Conservation (phyloP, 2,888 invertebrate species). For the Melanotus villosus region DNA sequence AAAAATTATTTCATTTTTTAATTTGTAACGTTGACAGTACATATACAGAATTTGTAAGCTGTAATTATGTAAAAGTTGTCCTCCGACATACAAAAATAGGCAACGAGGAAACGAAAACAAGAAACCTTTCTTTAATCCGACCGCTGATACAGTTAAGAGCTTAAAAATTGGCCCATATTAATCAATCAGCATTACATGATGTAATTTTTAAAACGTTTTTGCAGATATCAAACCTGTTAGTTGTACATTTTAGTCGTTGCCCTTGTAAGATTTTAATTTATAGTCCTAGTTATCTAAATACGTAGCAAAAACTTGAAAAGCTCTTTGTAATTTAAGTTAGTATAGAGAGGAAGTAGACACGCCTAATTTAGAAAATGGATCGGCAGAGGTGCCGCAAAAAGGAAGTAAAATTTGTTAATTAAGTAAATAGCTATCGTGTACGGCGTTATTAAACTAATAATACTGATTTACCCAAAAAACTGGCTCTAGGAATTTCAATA, state of each 20-base stretch:
- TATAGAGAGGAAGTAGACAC: constrained; percentile 10
- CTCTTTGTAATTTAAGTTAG: background rate
- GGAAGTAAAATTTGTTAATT: constrained; percentile 32
- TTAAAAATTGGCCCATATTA: too few species aligned
- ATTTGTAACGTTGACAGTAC: too few species aligned
- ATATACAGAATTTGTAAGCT: too few species aligned
- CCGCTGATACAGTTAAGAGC: too few species aligned
- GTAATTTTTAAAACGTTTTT: too few species aligned
- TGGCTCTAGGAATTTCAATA: constrained; percentile 15
- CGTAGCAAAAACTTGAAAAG: background rate
- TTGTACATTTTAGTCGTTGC: background rate
- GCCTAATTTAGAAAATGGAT: constrained; percentile 10
- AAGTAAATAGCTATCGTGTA: constrained; percentile 19
- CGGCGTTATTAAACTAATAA: constrained; percentile 22
- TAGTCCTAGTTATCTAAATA: background rate
- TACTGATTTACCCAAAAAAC: constrained; percentile 20
- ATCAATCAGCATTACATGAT: too few species aligned
- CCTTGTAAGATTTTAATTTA: background rate
- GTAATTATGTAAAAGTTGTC: too few species aligned
- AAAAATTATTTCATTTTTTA: too few species aligned
- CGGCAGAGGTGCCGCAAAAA: constrained; percentile 23
- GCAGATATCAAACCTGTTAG: too few species aligned
- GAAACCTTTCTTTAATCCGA: too few species aligned
- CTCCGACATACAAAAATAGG: too few species aligned
- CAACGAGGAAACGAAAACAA: too few species aligned